These are phyloP conservation scores for Ypsolopha sequella DNA, from an alignment of 2,888 invertebrate genomes.

Conservation along the genomic window DNA sequence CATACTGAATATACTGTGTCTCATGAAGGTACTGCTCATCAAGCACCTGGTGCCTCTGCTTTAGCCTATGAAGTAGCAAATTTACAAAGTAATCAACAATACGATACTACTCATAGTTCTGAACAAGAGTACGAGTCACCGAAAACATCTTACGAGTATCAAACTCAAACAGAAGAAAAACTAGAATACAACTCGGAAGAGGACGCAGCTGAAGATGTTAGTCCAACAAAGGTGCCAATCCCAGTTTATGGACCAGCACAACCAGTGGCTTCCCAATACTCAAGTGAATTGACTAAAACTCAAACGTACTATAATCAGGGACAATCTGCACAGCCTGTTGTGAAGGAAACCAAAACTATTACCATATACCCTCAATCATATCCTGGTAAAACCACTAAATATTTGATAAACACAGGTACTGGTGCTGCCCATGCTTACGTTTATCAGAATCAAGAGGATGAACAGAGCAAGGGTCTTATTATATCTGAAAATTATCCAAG, in stretches of 20 bases:
- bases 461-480: slow-evolving; percentile 31
- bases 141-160: neutral
- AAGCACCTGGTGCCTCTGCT: slow-evolving; percentile 4
- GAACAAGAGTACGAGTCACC: neutral
- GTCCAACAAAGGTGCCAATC: too few species aligned
- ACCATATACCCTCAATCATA: slow-evolving; percentile 16
- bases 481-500: slow-evolving; percentile 72
- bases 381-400: slow-evolving; percentile 10
- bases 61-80: neutral
- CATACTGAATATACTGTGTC: slow-evolving; percentile 27
- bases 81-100: too few species aligned
- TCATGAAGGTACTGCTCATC: slow-evolving; percentile 22
- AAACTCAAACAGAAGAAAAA: too few species aligned
- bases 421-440: slow-evolving; percentile 33
- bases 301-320: slow-evolving; percentile 28
- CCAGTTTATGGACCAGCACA: too few species aligned
- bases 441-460: slow-evolving; percentile 35
- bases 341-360: slow-evolving; percentile 21
- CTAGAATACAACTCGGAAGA: too few species aligned
- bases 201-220: too few species aligned
- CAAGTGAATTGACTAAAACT: neutral
- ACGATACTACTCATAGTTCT: neutral
- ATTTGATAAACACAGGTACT: slow-evolving; percentile 23
- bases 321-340: slow-evolving; percentile 16
- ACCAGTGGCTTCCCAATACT: neutral